These are phyloP conservation scores for Lethrus apterus DNA, from an alignment of 1,140 invertebrate genomes.

Conservation along the genomic window DNA sequence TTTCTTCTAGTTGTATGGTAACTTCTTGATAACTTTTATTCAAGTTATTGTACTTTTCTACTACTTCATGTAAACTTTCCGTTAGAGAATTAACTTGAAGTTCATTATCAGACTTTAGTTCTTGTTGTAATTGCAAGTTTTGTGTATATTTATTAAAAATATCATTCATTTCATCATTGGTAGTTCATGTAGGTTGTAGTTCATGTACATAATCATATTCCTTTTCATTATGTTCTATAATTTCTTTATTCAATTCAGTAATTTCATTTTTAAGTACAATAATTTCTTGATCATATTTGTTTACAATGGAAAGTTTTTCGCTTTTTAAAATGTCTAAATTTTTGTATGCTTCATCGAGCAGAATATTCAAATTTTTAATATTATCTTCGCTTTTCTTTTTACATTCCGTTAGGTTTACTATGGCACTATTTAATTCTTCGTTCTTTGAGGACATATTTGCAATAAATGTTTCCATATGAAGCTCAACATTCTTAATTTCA, in stretches of 20 bases:
- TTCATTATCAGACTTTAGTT: constrained; percentile 19
- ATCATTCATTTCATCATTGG: constrained; percentile 20
- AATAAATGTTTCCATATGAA: constrained; percentile 1
- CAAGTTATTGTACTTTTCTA: constrained; percentile 22
- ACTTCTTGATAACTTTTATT: constrained; percentile 14
- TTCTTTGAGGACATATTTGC: constrained; percentile 11
- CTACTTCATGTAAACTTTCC: constrained; percentile 22
- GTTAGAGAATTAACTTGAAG: constrained; percentile 18
- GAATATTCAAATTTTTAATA: constrained; percentile 5
- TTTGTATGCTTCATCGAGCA: background rate
- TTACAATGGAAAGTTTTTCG: constrained; percentile 6
- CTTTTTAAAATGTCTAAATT: constrained; percentile 7
- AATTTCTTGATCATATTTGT: constrained; percentile 6
- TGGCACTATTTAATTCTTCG: constrained; percentile 7
- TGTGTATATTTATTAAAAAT: constrained; percentile 21
- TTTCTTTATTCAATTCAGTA: constrained; percentile 4
- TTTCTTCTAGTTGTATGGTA: background rate
- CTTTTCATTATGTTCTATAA: constrained; percentile 9
- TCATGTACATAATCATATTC: constrained; percentile 21
- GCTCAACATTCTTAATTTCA: constrained; percentile 12
- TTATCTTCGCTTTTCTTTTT: constrained; percentile 11
- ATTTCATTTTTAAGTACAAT: background rate
- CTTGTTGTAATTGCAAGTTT: constrained; percentile 16
- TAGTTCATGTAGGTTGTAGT: constrained; percentile 8
- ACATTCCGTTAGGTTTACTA: constrained; percentile 2